Evolutionary conservation across 53 echinoderm and acorn worm genomes (phyloP), one percentile per base, ranked within the genome.

Genomic region (Temnopleurus reevesii): DNA sequence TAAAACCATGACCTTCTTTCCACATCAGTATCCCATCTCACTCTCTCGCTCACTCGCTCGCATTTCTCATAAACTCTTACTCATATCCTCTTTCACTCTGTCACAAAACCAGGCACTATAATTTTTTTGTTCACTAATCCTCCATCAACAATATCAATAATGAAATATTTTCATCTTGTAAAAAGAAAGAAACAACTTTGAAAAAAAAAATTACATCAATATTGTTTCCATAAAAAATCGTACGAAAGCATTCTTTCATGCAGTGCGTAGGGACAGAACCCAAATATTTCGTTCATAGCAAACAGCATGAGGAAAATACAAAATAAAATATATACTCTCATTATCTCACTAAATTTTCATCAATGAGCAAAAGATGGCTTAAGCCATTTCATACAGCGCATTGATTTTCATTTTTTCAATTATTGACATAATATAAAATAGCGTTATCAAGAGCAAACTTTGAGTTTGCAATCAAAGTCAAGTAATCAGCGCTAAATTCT

Each of bases 51-150:
- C 83, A 83, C 53, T 55, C 55, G 27, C 33, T 56, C 35, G 8
- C 35, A 38, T n/a, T 19, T 18, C 8, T 34, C 38, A 59, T 8
- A 83, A 4, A 7, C 33, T 28, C 21, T 55, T 51, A 55, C 56
- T 7, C 83, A 28, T 36, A 83, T 18, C 36, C 83, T 54, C 56
- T 55, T 83, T 56, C 54, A 4, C 56, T 31, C 49, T 17, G 29
- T 83, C 83, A 47, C 49, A 51, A 80, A 51, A 47, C 55, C 55
- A 83, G 83, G 83, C 83, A 83, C 83, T 83, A 51, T 55, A 83
- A 55, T 23, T 36, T 55, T 83, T 55, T 83, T 83, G 83, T 83
- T 83, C 83, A 83, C 55, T 31, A 56, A 53, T 49, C 36, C 80
- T 80, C 49, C 43, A 29, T 51, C 71, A 71, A 41, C 29, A 30